These are phyloP conservation scores for Hydrotaea cyrtoneurina DNA, from an alignment of 2,888 invertebrate genomes.

Conservation along the genomic window DNA sequence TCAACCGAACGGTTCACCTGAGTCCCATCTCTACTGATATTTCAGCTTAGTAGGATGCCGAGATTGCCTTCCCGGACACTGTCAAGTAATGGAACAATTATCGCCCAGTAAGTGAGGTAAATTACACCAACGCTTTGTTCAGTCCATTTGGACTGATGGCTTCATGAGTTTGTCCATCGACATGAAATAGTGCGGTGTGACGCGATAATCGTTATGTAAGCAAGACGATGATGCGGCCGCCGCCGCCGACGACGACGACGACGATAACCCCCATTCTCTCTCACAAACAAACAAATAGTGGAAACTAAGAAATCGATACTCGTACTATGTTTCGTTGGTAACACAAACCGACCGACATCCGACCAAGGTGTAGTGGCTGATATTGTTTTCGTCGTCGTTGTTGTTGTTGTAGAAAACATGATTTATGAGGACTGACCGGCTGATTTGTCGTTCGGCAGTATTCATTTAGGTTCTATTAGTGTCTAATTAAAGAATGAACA, in stretches of 20 bases:
- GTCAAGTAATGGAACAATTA: too few species aligned
- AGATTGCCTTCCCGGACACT: too few species aligned
- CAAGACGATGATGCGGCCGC: too few species aligned
- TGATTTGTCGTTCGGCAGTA: constrained; percentile 15
- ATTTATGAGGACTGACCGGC: constrained; percentile 18
- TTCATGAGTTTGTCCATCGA: too few species aligned
- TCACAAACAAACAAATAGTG: background rate
- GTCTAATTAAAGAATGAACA: constrained; percentile 33
- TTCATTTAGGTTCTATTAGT: constrained; percentile 43
- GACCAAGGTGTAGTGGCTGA: background rate
- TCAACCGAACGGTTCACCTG: too few species aligned
- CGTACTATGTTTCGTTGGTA: background rate
- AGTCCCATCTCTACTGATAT: too few species aligned
- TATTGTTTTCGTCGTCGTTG: background rate
- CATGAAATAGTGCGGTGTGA: too few species aligned
- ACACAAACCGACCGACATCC: background rate
- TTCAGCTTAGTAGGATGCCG: too few species aligned
- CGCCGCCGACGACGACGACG: too few species aligned
- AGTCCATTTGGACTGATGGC: too few species aligned
- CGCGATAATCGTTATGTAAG: background rate
- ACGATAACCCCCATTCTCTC: background rate
- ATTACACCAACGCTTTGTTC: too few species aligned
- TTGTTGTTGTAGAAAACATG: background rate
- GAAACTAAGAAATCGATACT: background rate
- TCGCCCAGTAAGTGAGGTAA: too few species aligned